Evolutionary conservation across 2,888 invertebrate genomes (phyloP).

Genomic region (Drosophila subquinaria): DNA sequence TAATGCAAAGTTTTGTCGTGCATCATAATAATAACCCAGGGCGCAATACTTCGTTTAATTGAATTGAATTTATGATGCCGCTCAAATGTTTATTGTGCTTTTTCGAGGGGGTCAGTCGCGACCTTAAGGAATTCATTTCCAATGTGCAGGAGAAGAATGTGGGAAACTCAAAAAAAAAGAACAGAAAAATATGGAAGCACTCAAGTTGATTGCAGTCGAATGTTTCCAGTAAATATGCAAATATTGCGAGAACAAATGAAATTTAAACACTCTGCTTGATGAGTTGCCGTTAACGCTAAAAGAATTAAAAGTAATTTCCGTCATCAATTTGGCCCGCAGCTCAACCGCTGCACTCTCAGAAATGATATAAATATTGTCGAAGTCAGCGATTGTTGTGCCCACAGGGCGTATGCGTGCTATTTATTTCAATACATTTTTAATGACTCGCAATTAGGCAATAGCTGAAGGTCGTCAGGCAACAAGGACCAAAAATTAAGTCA

Average conservation of each 20-base stretch:
- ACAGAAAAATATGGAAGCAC: conserved; percentile 48
- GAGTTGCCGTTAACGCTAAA: conserved; percentile 73
- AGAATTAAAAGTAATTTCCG: conserved; percentile 72
- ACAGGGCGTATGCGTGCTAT: conserved; percentile 54
- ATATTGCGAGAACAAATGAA: conserved; percentile 62
- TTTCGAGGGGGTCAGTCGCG: conserved; percentile 26
- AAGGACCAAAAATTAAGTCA: conserved; percentile 12
- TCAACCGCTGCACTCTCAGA: conserved; percentile 6
- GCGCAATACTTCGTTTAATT: conserved; percentile 64
- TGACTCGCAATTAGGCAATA: conserved; percentile 60
- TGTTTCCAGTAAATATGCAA: conserved; percentile 56
- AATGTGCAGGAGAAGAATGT: conserved; percentile 13
- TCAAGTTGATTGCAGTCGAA: conserved; percentile 67
- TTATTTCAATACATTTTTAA: conserved; percentile 69
- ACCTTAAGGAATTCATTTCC: conserved; percentile 32
- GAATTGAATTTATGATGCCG: conserved; percentile 61
- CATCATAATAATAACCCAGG: conserved; percentile 38
- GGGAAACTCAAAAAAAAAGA: background rate
- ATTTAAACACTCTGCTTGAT: conserved; percentile 76
- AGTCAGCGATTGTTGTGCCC: conserved; percentile 9
- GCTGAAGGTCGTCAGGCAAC: conserved; percentile 18
- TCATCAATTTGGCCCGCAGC: conserved; percentile 64
- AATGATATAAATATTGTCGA: conserved; percentile 16
- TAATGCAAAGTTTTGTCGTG: conserved; percentile 17
- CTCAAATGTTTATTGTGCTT: background rate